Evolutionary conservation across 2,888 invertebrate genomes (phyloP), one percentile per base, ranked within the genome.

Genomic region (Drosophila acutilabella): DNA sequence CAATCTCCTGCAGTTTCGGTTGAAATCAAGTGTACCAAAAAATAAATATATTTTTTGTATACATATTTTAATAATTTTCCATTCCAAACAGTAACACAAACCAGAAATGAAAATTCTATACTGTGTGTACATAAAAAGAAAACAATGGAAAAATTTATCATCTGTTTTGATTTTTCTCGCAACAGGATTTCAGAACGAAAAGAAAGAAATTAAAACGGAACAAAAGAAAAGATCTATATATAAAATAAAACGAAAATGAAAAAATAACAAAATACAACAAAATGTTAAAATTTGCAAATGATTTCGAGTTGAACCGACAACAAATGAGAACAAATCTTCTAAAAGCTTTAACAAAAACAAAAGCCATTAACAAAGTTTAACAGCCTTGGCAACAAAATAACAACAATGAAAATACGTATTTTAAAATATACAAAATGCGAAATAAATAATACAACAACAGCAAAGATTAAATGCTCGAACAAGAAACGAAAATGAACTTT

Each of bases 361-460:
- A 62, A 74, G 18, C 58, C 65, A 65, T 69, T 61, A 60, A 36
- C 69, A 48, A 59, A 72, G 65, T 79, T 81, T 47, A 79, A 84
- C 52, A 84, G 60, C 67, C 67, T 67, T 62, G 58, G 48, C 57
- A 61, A 52, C 56, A 65, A 61, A 50, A 57, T 42, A 50, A 30
- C 51, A 47, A 44, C 30, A 68, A 65, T 30, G n/a, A 57, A 67
- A 50, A 54, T 44, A 44, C 48, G 36, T 13, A 30, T 59, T 64
- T 58, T 38, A 51, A 60, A 72, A 51, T 75, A 64, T 53, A 75
- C 64, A 66, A 64, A 72, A 72, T 64, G 14, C 54, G 40, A 48
- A 67, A 77, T 61, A 73, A 68, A 65, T 58, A 68, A 59, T 13
- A 36, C 36, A 36, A 36, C 36, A 26, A 42, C 54, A 54, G 33